Conservation (phyloP, 2,113 vertebrate genomes). For the Falcunculus frontatus region DNA sequence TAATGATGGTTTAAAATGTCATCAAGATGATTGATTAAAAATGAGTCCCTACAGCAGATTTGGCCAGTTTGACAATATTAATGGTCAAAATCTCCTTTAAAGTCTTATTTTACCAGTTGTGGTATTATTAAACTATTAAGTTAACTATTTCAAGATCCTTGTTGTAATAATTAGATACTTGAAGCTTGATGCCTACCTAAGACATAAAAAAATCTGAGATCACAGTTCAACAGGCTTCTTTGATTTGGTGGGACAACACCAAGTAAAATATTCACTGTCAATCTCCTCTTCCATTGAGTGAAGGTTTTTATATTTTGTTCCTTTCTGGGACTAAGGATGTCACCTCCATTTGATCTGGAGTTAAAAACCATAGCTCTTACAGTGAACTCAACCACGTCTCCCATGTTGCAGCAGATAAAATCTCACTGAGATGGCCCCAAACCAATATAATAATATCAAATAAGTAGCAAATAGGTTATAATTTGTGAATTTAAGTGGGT, state of each 20-base stretch:
- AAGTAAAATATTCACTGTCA: background rate
- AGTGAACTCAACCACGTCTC: background rate
- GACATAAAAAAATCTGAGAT: background rate
- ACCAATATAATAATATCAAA: background rate
- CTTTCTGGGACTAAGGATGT: background rate
- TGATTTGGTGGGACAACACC: background rate
- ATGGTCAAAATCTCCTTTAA: background rate
- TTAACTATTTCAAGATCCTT: background rate
- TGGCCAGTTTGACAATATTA: background rate
- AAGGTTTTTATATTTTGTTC: background rate
- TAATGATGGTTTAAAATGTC: background rate
- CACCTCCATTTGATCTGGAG: background rate
- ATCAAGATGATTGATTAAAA: background rate
- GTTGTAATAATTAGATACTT: background rate
- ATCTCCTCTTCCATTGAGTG: background rate
- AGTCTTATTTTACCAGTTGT: background rate
- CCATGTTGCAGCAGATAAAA: background rate
- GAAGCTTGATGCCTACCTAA: background rate
- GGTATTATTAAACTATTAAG: background rate
- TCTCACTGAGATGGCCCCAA: background rate
- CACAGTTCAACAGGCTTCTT: background rate
- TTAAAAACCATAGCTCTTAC: background rate
- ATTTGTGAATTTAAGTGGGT: background rate
- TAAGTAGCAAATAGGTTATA: background rate
- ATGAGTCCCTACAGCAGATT: background rate